These are phyloP conservation scores for Antheraea pernyi DNA, from an alignment of 1,140 invertebrate species.

Conservation along the genomic window DNA sequence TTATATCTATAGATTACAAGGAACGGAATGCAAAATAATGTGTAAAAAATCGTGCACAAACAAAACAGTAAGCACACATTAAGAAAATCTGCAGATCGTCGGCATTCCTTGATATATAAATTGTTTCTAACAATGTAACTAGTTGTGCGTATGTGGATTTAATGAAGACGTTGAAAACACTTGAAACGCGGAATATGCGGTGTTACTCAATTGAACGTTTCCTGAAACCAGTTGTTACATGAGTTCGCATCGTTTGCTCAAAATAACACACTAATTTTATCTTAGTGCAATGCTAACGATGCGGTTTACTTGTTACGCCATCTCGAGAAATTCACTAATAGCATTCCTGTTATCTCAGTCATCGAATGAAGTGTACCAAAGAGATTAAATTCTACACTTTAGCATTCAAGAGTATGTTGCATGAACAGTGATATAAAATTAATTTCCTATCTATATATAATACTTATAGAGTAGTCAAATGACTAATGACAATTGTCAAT, in stretches of 20 bases:
- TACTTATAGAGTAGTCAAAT: too few species aligned
- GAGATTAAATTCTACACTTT: too few species aligned
- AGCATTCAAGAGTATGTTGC: too few species aligned
- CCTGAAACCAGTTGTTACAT: slow-evolving; percentile 55
- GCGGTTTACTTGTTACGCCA: slow-evolving; percentile 27
- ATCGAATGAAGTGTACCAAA: too few species aligned
- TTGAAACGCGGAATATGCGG: slow-evolving; percentile 30
- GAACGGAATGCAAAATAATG: too few species aligned
- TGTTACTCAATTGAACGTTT: slow-evolving; percentile 48
- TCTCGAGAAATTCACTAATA: slow-evolving; percentile 13
- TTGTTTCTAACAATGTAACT: slow-evolving; percentile 3
- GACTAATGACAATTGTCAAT: too few species aligned
- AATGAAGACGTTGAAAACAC: slow-evolving; percentile 33
- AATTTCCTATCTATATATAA: too few species aligned
- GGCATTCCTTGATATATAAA: background rate
- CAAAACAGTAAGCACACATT: background rate
- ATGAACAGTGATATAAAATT: too few species aligned
- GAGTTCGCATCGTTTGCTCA: slow-evolving; percentile 43
- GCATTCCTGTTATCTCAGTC: too few species aligned
- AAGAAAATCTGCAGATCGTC: background rate
- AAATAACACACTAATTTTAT: slow-evolving; percentile 59
- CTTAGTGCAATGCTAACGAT: slow-evolving; percentile 28
- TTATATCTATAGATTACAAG: too few species aligned
- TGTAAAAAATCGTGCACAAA: background rate
- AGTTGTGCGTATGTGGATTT: slow-evolving; percentile 35